Conservation (phyloP, 2,888 invertebrate genomes). For the Meghimatium bilineatum region DNA sequence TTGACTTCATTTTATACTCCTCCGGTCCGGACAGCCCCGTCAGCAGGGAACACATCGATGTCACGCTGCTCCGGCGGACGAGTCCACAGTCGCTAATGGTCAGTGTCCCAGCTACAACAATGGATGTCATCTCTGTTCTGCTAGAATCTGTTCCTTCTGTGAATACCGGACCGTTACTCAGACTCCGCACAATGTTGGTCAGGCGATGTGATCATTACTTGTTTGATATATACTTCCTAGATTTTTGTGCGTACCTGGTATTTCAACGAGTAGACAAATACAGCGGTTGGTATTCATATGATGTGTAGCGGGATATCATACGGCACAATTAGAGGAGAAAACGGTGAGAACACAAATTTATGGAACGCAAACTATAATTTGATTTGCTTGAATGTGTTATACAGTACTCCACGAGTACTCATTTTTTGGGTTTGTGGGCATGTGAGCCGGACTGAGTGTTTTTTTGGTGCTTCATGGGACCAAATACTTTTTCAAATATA, state of each 20-base stretch:
- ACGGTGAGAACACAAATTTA: no score
- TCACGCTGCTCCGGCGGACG: constrained; percentile 19
- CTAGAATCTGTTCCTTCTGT: background rate
- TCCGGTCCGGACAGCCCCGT: background rate
- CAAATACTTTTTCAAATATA: no score
- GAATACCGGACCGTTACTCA: background rate
- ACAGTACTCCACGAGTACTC: no score
- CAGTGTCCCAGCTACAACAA: constrained; percentile 2
- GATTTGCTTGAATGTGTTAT: no score
- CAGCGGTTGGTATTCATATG: background rate
- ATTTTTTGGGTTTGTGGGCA: no score
- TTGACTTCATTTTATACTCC: constrained; percentile 22
- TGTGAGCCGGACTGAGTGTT: no score
- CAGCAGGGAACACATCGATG: constrained; percentile 26
- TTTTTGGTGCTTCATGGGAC: no score
- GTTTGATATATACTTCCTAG: background rate
- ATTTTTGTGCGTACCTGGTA: background rate
- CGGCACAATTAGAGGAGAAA: no score
- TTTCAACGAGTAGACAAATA: background rate
- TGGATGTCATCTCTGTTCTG: constrained; percentile 1
- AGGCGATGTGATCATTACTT: background rate
- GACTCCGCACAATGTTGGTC: no score
- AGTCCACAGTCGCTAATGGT: constrained; percentile 22
- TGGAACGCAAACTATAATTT: no score
- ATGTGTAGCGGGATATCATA: no score